Percentiles rank a stretch among this genome's conserved stretches.
Evolutionary conservation across 2,888 invertebrate species (phyloP).

Genomic region (Holacanthella duospinosa): DNA sequence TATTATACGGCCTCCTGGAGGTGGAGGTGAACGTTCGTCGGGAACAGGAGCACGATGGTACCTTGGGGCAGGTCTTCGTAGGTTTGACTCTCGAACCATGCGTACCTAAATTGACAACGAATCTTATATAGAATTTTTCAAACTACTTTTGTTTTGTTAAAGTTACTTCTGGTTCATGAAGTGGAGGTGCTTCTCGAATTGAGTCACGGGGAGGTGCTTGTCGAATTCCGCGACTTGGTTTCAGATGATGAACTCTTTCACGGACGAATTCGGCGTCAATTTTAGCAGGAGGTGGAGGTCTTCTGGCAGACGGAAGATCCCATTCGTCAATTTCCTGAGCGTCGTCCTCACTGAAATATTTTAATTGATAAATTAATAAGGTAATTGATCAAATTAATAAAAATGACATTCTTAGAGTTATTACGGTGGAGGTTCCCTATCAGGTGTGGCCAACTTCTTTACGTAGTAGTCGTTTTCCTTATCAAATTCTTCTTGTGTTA

Average conservation of each 20-base stretch:
- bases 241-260: constrained; percentile 25
- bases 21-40: background rate
- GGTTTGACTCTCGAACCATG: constrained; percentile 29
- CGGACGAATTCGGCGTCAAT: constrained; percentile 32
- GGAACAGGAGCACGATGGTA: constrained; percentile 10
- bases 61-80: constrained; percentile 14
- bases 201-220: constrained; percentile 26
- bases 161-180: constrained; percentile 26
- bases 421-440: constrained; percentile 7
- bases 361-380: background rate
- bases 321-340: constrained; percentile 7
- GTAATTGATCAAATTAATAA: background rate
- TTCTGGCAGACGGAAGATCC: background rate
- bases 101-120: constrained; percentile 22
- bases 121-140: background rate
- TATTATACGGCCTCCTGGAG: background rate
- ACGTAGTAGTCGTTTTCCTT: constrained; percentile 61
- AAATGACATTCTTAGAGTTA: constrained; percentile 10
- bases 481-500: constrained; percentile 64
- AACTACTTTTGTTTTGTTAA: too few species aligned
- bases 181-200: constrained; percentile 25
- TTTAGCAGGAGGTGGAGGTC: constrained; percentile 39
- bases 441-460: constrained; percentile 56
- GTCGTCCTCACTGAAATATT: background rate
- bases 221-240: constrained; percentile 14